Evolutionary conservation across 2,888 invertebrate genomes (phyloP).

Genomic region (Cremastinae sp.): DNA sequence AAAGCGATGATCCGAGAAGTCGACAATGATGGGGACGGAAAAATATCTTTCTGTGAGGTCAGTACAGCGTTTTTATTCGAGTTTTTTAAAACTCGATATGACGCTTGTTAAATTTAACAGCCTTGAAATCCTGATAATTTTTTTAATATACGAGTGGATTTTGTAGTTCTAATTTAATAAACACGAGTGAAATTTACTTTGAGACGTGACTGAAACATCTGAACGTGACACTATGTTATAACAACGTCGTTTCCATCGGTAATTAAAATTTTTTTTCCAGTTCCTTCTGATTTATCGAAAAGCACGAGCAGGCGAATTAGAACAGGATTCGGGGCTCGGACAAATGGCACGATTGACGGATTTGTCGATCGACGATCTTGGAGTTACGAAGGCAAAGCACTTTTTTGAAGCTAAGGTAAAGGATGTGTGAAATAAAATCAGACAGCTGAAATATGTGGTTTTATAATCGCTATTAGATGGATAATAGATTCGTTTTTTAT

Average conservation of each 20-base stretch:
- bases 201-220: too few species aligned
- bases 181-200: too few species aligned
- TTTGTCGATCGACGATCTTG: constrained; percentile 96
- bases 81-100: too few species aligned
- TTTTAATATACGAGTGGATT: too few species aligned
- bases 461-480: neutral
- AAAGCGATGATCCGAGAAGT: constrained; percentile 97
- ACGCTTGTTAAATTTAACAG: too few species aligned
- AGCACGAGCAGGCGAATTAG: constrained; percentile 94
- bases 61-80: too few species aligned
- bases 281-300: constrained; percentile 91
- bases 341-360: constrained; percentile 93
- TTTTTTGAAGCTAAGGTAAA: constrained; percentile 96
- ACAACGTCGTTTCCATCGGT: constrained; percentile 18
- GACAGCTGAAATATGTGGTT: constrained; percentile 32
- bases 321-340: constrained; percentile 91
- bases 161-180: too few species aligned
- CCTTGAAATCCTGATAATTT: too few species aligned
- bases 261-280: constrained; percentile 64
- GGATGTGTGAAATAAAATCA: too few species aligned
- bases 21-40: constrained; percentile 91
- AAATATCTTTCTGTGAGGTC: constrained; percentile 94
- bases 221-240: too few species aligned
- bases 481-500: constrained; percentile 1
- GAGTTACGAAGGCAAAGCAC: constrained; percentile 96